These are phyloP conservation scores for Mythimna loreyi DNA, from an alignment of 2,888 invertebrate genomes.

Conservation along the genomic window DNA sequence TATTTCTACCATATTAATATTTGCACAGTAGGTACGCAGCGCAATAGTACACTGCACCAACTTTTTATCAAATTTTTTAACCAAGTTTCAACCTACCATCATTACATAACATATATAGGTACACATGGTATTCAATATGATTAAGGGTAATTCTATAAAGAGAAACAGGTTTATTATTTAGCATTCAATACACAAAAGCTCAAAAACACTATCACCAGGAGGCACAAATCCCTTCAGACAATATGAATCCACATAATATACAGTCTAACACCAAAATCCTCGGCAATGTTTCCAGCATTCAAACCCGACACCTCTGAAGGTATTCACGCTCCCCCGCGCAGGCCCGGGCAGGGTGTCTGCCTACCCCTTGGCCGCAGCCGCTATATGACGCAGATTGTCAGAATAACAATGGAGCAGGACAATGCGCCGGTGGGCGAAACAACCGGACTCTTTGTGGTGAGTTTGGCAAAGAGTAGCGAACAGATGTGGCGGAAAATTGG, in stretches of 20 bases:
- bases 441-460: conserved; percentile 83
- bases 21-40: no score
- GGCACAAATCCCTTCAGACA: conserved; percentile 6
- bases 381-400: conserved; percentile 78
- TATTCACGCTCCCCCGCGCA: conserved; percentile 54
- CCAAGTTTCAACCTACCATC: no score
- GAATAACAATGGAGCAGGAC: conserved; percentile 85
- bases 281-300: conserved; percentile 47
- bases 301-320: conserved; percentile 52
- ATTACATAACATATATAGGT: no score
- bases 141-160: no score
- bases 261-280: conserved; percentile 33
- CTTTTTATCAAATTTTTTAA: no score
- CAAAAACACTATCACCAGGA: not conserved
- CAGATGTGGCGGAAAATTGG: conserved; percentile 51
- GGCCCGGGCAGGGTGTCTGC: conserved; percentile 48
- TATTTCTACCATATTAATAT: no score
- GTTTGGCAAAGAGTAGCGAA: conserved; percentile 70
- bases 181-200: not conserved
- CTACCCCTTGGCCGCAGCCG: conserved; percentile 33
- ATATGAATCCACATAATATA: conserved; percentile 27
- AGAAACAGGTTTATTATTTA: no score
- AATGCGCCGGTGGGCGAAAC: conserved; percentile 86
- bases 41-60: no score
- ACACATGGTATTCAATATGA: no score